Evolutionary conservation across 2,888 invertebrate genomes (phyloP), one percentile per base, ranked within the genome.

Genomic region (Tenthredo distinguenda): DNA sequence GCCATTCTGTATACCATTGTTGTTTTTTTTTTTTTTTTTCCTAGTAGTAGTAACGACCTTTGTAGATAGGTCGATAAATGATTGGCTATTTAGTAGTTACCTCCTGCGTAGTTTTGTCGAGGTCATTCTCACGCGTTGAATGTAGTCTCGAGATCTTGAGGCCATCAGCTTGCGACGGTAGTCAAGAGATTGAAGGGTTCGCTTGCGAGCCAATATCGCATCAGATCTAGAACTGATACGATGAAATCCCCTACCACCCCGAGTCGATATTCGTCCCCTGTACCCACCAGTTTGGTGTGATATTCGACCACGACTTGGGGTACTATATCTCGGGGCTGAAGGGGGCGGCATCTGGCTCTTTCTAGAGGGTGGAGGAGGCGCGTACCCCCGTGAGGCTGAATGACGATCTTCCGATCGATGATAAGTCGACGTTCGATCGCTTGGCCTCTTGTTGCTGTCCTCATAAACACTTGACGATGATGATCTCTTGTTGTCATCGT

Each of bases 91-190:
- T 91, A 92, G 89, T 91, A 92, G 89, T 93, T 93, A 93, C 93
- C 93, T 93, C 92, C 93, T 91, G 89, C 92, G 92, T 90, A 93
- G 89, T 90, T 92, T 93, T 84, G 92, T 91, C 87, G 90, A 90
- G 58, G 92, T 88, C 91, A 93, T 91, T 91, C 92, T 92, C 89
- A 91, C 91, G 88, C 93, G 92, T 88, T 92, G 92, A 85, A 93
- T 89, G 92, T 92, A 93, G 91, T 93, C 93, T 88, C 93, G 92
- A 86, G 93, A 91, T 85, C 92, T 91, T 89, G 93, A 90, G 83
- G 91, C 91, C 86, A 92, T 90, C 89, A 93, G 90, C 91, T 93
- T 93, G 90, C 93, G 92, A 85, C 93, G 92, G 90, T 93, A 93
- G 89, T 93, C 93, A 88, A 93, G 91, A 86, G 92, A 90, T 86